Evolutionary conservation across 1,140 invertebrate genomes (phyloP), one percentile per base, ranked within the genome.

Genomic region (Cotesia vestalis): DNA sequence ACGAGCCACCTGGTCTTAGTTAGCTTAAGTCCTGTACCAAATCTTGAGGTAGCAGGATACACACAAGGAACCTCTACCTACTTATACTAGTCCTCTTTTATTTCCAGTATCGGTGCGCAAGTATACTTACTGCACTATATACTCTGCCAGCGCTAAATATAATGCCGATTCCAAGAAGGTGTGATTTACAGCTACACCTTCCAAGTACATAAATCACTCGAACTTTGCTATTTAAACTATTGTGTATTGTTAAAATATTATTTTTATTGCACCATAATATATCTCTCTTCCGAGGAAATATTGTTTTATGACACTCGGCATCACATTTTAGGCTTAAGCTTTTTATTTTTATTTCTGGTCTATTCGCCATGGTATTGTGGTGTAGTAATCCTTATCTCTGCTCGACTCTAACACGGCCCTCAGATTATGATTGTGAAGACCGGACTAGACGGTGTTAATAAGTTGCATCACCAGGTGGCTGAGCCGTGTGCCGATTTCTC

Each of bases 1-100:
- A 78, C 78, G 78, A 78, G 78, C 77, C 79, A 80, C 77, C 79
- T 80, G 79, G 78, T 78, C 57, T 64, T 51, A 27, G 11, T 46
- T n/a, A 36, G 62, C 62, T 46, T 11, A 46, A 46, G 40, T 46
- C 11, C 40, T 46, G 40, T 46, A 46, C 40, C 40, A 69, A 69
- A 69, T 69, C 68, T 40, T 59, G 17, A 59, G 20, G 57, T 20
- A 59, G 20, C 57, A 59, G 27, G 27, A 27, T 27, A 27, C 27
- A 27, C 27, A 27, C 27, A 27, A 27, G 27, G 27, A 27, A 27
- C 40, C 38, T 9, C 38, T 40, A 40, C 40, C 40, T 46, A 46
- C 40, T 46, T 46, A 5, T 46, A 46, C 40, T 46, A 55, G 12
- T 55, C 76, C 75, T 27, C 75, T 69, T 75, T 63, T 71, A 76